Evolutionary conservation across 2,888 invertebrate genomes (phyloP).

Genomic region (Chelonus formosanus): DNA sequence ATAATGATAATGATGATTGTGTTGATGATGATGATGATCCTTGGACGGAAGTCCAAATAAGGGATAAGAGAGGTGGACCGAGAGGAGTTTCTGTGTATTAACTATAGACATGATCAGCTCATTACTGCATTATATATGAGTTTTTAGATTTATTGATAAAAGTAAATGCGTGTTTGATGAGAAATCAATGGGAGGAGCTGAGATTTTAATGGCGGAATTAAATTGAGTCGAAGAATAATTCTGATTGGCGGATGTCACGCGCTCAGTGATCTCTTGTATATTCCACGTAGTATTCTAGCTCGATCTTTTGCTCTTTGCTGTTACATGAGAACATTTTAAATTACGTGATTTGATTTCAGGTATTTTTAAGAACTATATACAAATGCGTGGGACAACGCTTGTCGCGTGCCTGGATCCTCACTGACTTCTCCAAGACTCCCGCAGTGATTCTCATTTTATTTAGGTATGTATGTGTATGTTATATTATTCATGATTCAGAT

Average conservation of each 20-base stretch:
- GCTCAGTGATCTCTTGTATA: conserved; percentile 12
- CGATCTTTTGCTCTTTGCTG: conserved; percentile 16
- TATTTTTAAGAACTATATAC: conserved; percentile 43
- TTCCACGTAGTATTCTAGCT: conserved; percentile 13
- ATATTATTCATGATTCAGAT: conserved; percentile 12
- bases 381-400: conserved; percentile 47
- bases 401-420: conserved; percentile 50
- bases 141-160: conserved; percentile 5
- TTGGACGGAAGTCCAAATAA: conserved; percentile 34
- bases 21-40: conserved; percentile 26
- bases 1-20: conserved; percentile 23
- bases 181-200: conserved; percentile 33
- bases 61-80: conserved; percentile 11
- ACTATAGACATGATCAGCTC: conserved; percentile 17
- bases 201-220: conserved; percentile 25
- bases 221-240: conserved; percentile 2
- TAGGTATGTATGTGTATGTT: conserved; percentile 6
- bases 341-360: conserved; percentile 42
- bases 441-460: conserved; percentile 45
- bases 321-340: conserved; percentile 20
- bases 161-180: conserved; percentile 16
- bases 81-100: background rate
- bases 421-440: conserved; percentile 22
- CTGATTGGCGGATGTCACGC: conserved; percentile 25
- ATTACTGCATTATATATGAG: background rate